These are phyloP conservation scores for Petrocephalus sullivani DNA, from an alignment of 2,797 vertebrate genomes.

Conservation along the genomic window DNA sequence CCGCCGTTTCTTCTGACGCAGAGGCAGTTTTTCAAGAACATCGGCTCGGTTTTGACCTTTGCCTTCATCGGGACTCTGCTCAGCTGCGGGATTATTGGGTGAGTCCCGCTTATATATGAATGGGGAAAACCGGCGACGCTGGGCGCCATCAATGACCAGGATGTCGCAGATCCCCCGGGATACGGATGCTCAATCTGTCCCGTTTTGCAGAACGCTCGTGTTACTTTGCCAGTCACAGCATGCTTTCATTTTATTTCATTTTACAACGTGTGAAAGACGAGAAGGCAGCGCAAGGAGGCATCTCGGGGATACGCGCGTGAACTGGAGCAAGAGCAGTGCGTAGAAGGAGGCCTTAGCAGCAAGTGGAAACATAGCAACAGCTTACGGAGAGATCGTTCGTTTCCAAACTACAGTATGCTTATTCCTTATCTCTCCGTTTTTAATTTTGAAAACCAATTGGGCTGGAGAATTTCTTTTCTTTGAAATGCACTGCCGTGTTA, in stretches of 20 bases:
- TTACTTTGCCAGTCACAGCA: background rate
- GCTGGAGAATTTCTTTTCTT: background rate
- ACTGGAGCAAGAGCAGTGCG: background rate
- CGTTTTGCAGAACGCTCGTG: background rate
- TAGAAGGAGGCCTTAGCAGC: background rate
- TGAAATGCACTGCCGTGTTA: background rate
- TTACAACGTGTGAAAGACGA: background rate
- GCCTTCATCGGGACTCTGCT: slow-evolving; percentile 75
- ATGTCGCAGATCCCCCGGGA: background rate
- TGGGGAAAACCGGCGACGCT: background rate
- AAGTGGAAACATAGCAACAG: background rate
- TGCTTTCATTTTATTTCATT: background rate
- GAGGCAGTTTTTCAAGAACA: slow-evolving; percentile 73
- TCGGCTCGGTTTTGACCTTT: slow-evolving; percentile 75
- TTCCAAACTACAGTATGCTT: background rate
- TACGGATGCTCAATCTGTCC: background rate
- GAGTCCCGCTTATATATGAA: slow-evolving; percentile 45
- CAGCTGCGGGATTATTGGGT: slow-evolving; percentile 73
- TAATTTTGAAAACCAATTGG: background rate
- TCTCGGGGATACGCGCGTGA: background rate
- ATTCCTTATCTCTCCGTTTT: background rate
- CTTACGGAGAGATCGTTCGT: background rate
- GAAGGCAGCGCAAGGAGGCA: background rate
- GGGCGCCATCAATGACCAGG: background rate
- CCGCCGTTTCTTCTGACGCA: slow-evolving; percentile 40